phyloP scores from a whole-genome alignment of 2,888 invertebrate genomes.

The Drosophila seclusa region DNA sequence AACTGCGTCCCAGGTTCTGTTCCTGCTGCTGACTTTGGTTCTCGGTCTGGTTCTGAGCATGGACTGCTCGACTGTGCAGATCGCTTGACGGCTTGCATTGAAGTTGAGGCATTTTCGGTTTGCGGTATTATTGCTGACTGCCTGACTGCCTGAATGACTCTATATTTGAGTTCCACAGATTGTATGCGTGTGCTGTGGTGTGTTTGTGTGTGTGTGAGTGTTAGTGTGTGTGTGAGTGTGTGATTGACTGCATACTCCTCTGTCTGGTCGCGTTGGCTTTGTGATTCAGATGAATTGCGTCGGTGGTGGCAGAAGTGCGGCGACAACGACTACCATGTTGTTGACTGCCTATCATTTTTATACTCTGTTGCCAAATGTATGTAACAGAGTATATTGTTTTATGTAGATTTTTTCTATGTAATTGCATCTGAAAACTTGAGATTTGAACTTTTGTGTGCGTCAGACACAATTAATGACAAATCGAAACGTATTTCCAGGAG shows the following conservation, averaged over 20 bases:
- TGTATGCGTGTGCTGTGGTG: constrained; percentile 8
- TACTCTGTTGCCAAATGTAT: not conserved
- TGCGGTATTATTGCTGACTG: constrained; percentile 67
- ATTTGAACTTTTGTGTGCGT: not conserved
- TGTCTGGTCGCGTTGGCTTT: constrained; percentile 67
- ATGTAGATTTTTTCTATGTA: not conserved
- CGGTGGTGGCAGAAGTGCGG: constrained; percentile 56
- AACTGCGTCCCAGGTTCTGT: not conserved
- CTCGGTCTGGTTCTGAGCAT: not conserved
- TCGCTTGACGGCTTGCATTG: constrained; percentile 49
- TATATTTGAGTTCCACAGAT: constrained; percentile 31
- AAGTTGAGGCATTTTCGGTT: constrained; percentile 72
- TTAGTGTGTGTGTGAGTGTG: constrained; percentile 5
- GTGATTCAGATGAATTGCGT: constrained; percentile 72
- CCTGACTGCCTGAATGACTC: constrained; percentile 47
- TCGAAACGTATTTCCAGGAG: not conserved
- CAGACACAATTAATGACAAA: not conserved
- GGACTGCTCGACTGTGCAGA: constrained; percentile 27
- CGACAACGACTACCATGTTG: constrained; percentile 46
- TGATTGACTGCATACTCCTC: constrained; percentile 34
- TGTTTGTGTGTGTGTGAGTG: constrained; percentile 11
- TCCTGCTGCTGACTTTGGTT: not conserved
- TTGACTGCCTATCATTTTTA: constrained; percentile 47
- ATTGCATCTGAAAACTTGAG: not conserved
- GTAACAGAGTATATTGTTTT: not conserved